phyloP scores from a whole-genome alignment of 2,113 vertebrate genomes.

The Percina caprodes region DNA sequence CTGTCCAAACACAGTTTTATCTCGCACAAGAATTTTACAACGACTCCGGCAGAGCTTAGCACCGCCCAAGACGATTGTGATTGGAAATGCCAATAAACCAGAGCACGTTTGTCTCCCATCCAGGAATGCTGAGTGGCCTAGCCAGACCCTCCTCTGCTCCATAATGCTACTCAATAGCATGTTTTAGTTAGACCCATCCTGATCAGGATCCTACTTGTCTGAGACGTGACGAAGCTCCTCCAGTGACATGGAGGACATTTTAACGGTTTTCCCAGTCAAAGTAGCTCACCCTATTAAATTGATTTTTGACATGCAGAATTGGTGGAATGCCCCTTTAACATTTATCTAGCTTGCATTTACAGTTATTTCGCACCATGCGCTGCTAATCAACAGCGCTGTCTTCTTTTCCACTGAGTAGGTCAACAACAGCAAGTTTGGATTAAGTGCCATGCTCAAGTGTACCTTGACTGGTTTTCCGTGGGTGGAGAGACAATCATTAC shows the following conservation, averaged over 20 bases:
- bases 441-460: constrained; percentile 1
- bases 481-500: neutral
- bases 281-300: neutral
- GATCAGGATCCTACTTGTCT: neutral
- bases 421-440: neutral
- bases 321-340: neutral
- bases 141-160: too few species aligned
- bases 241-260: neutral
- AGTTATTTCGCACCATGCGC: neutral
- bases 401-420: neutral
- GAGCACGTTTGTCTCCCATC: too few species aligned
- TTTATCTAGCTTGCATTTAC: neutral
- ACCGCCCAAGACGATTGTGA: too few species aligned
- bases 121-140: too few species aligned
- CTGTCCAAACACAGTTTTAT: too few species aligned
- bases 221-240: neutral
- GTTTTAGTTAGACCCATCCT: neutral
- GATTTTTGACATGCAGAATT: neutral
- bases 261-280: neutral
- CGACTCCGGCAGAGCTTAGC: too few species aligned
- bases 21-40: too few species aligned
- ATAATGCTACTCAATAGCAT: neutral
- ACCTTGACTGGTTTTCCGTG: neutral
- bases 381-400: neutral
- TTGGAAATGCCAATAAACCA: too few species aligned